Evolutionary conservation across 1,140 invertebrate genomes (phyloP), one percentile per base, ranked within the genome.

Genomic region (Heliconius melpomene): DNA sequence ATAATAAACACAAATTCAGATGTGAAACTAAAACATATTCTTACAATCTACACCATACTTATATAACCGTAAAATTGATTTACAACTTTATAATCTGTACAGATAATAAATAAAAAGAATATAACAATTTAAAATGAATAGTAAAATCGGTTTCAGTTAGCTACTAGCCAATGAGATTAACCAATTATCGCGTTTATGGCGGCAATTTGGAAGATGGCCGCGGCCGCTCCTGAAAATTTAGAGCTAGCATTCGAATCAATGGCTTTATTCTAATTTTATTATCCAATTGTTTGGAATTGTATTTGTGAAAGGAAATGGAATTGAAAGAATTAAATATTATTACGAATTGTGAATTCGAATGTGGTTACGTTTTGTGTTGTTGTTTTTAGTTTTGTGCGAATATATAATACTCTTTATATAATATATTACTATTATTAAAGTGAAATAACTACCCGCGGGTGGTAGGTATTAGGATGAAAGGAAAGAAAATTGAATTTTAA

Each of bases 201-300:
- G 80, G 88, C 90, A 87, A 93, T 91, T 93, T 93, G 85, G 87
- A 90, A 88, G 86, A 90, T 91, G 87, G 91, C 89, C 84, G 88
- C 85, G 83, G 83, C 84, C 89, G 87, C 87, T 92, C 89, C 85
- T 89, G 86, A 89, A 91, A 92, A 91, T 90, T 87, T 86, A 79
- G 86, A 89, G 83, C 86, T 85, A 82, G 83, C 87, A 86, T 91
- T 91, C 83, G 83, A 91, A 88, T 90, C 90, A 90, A 91, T 90
- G 87, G 88, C 84, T 89, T 89, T 86, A 88, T 91, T 89, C 87
- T 89, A 90, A 90, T 92, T 91, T 91, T 92, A 91, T 90, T 90
- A 89, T 85, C 83, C 81, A 82, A 85, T 84, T 88, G 85, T 86
- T 87, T 80, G 78, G 75, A 79, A 78, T 80, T 72, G 40, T 70